Evolutionary conservation across 2,888 invertebrate genomes (phyloP), one percentile per base, ranked within the genome.

Genomic region (Macrophya alboannulata): DNA sequence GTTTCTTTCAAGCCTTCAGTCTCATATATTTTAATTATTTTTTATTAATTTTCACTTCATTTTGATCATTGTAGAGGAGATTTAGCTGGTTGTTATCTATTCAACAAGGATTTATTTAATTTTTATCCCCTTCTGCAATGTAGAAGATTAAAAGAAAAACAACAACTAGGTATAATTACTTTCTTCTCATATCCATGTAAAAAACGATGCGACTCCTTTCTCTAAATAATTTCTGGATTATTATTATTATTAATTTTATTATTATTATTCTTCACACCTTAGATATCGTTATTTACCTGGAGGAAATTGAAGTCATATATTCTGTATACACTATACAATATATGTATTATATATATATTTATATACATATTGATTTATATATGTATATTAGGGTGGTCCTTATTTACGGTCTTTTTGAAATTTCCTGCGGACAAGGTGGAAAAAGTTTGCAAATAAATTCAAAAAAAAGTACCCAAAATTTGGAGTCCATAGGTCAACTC

Each of bases 1-100:
- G 62, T 62, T 15, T 59, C 43, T 43, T 43, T 62, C 81, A 21
- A 43, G n/a, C 15, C 43, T n/a, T 81, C 81, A 81, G 81, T 81
- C 81, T 81, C 81, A 43, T 43, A 25, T 45, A 37, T 2, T 81
- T 21, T 43, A 40, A 40, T 40, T 21, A 1, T 17, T 4, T 21
- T 15, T 62, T 25, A 25, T 62, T 37, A 68, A 68, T 68, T 68
- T 5, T 6, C 25, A 81, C 43, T 40, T 62, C 15, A 43, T 43
- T 81, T 81, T 43, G 43, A 81, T 81, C 0, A n/a, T 77, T n/a
- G 37, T 31, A 77, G 55, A 77, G 25, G 37, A 77, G 31, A 77
- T 77, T 55, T 12, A 31, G 31, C 31, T 17, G 51, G 21, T 40
- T 21, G 43, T 43, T n/a, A 6, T 8, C n/a, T 21, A 25, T 31